Conservation (phyloP, 2,797 vertebrate genomes). For the Manis pentadactyla region DNA sequence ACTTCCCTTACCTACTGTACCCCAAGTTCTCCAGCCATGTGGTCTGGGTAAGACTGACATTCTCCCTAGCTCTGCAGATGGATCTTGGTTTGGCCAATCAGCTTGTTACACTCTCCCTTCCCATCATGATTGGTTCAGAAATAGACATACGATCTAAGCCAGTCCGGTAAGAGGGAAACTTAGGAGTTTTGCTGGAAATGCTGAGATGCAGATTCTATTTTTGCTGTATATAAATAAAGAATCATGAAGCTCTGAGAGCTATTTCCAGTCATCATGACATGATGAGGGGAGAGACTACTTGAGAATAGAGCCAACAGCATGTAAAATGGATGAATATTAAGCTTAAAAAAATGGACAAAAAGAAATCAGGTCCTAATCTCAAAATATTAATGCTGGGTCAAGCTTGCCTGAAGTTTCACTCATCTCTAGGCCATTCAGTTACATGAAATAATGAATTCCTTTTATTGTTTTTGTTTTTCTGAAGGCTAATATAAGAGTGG, state of each 20-base stretch:
- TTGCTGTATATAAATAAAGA: not conserved
- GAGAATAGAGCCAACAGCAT: not conserved
- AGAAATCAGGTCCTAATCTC: not conserved
- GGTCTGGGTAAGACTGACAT: not conserved
- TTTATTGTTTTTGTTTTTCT: slow-evolving; percentile 38
- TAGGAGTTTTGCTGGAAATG: not conserved
- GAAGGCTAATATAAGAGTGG: not conserved
- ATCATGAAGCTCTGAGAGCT: not conserved
- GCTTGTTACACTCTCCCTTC: not conserved
- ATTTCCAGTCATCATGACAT: not conserved
- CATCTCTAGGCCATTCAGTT: not conserved
- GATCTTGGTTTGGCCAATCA: not conserved
- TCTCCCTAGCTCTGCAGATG: not conserved
- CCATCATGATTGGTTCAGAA: not conserved
- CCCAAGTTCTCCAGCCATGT: not conserved
- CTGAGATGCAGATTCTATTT: not conserved
- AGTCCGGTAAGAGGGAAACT: not conserved
- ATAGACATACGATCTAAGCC: not conserved
- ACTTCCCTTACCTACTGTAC: not conserved
- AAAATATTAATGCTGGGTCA: not conserved
- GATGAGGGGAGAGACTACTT: not conserved
- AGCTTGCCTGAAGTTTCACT: not conserved
- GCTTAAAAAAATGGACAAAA: not conserved
- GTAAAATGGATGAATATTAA: not conserved
- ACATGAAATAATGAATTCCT: not conserved